Conservation (phyloP, 2,888 invertebrate species). For the Itoplectis maculator region DNA sequence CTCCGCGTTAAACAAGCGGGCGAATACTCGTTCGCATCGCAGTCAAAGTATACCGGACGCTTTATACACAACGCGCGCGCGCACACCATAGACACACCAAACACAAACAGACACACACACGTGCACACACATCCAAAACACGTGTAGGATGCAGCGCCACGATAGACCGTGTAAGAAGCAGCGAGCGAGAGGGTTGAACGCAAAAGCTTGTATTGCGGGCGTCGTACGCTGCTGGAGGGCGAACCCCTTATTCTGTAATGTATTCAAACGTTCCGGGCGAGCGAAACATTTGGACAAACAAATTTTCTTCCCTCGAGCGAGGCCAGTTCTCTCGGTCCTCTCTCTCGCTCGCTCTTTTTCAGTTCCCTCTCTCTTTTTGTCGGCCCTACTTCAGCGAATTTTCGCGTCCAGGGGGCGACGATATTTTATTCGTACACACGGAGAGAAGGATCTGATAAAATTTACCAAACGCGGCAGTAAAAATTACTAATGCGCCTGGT, state of each 20-base stretch:
- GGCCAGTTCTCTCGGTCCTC: conserved; percentile 10
- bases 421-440: too few relatives aligned
- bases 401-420: background rate
- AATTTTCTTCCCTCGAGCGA: conserved; percentile 42
- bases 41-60: conserved; percentile 58
- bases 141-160: too few relatives aligned
- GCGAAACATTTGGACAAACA: conserved; percentile 59
- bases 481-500: too few relatives aligned
- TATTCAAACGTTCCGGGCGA: conserved; percentile 54
- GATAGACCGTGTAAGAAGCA: conserved; percentile 10
- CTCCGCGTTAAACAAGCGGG: conserved; percentile 61
- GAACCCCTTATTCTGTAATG: conserved; percentile 39
- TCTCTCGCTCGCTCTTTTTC: too few relatives aligned
- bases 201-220: conserved; percentile 56
- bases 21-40: conserved; percentile 51
- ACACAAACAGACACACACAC: too few relatives aligned
- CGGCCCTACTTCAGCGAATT: too few relatives aligned
- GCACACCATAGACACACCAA: too few relatives aligned
- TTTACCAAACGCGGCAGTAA: too few relatives aligned
- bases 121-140: too few relatives aligned
- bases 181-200: conserved; percentile 21
- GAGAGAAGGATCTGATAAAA: too few relatives aligned
- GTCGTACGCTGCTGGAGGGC: conserved; percentile 35
- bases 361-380: too few relatives aligned
- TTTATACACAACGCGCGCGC: too few relatives aligned